These are phyloP conservation scores for Tortricodes alternella DNA, from an alignment of 2,888 invertebrate genomes.

Conservation along the genomic window DNA sequence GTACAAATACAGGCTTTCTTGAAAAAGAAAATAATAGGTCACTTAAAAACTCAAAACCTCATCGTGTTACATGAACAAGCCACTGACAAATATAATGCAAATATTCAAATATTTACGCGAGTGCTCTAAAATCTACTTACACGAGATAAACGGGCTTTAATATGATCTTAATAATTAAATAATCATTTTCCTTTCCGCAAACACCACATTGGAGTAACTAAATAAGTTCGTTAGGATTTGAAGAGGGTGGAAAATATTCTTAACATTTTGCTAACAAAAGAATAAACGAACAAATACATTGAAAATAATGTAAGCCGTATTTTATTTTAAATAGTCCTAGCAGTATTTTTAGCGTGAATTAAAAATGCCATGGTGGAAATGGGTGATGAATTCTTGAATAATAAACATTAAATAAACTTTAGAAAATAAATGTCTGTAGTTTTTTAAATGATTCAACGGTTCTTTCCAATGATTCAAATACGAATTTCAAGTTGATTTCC, in stretches of 20 bases:
- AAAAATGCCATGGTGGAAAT: no score
- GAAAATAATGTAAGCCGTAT: background rate
- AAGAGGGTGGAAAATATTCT: slow-evolving; percentile 6
- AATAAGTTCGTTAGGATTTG: slow-evolving; percentile 22
- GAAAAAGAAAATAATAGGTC: no score
- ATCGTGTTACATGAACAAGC: background rate
- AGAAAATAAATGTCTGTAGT: no score
- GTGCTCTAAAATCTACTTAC: slow-evolving; percentile 23
- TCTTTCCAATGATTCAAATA: no score
- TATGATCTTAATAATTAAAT: slow-evolving; percentile 27
- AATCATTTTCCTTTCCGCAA: slow-evolving; percentile 27
- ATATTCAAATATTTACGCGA: slow-evolving; percentile 15
- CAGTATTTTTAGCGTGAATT: no score
- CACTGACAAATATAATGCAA: background rate
- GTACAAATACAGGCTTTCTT: no score
- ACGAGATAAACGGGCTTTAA: slow-evolving; percentile 23
- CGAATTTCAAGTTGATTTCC: no score
- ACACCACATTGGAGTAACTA: slow-evolving; percentile 18
- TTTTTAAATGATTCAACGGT: no score
- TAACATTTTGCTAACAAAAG: background rate
- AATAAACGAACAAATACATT: background rate
- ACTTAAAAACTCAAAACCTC: no score
- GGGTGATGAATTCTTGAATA: no score
- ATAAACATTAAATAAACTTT: no score
- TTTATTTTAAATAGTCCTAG: no score